A percentile compares a stretch with the other conserved stretches of the same genome.
Evolutionary conservation across 2,113 vertebrate species (phyloP).

Genomic region (Hipposideros armiger): DNA sequence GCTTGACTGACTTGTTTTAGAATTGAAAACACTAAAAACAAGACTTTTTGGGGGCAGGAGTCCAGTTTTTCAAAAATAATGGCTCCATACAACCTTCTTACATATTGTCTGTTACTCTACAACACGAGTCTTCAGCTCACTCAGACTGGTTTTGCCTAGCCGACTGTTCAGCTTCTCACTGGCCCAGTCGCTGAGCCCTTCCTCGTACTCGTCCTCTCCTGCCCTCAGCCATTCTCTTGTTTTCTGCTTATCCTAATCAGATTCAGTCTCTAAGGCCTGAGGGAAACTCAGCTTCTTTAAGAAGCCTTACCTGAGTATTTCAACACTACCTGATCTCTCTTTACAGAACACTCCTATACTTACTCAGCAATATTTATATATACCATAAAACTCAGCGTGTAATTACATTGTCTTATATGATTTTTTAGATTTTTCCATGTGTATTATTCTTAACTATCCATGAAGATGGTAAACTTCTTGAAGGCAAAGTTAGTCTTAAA

Average conservation of each 20-base stretch:
- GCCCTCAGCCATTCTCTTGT: background rate
- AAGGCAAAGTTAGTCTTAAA: conserved; percentile 4
- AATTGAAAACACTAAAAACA: conserved; percentile 2
- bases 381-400: background rate
- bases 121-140: background rate
- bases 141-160: background rate
- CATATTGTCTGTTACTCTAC: background rate
- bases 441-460: background rate
- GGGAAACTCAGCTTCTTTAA: background rate
- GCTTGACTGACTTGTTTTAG: conserved; percentile 1
- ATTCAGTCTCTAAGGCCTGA: background rate
- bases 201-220: background rate
- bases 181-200: background rate
- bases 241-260: background rate
- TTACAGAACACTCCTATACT: background rate
- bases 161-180: background rate
- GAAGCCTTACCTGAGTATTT: background rate
- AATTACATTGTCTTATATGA: background rate
- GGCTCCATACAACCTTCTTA: background rate
- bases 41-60: background rate
- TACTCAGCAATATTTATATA: conserved; percentile 19
- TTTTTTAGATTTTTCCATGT: background rate
- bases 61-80: background rate
- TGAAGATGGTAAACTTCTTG: background rate
- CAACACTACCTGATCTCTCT: background rate